Conservation (phyloP, 2,113 vertebrate genomes). For the Cryptoleucopteryx plumbea region DNA sequence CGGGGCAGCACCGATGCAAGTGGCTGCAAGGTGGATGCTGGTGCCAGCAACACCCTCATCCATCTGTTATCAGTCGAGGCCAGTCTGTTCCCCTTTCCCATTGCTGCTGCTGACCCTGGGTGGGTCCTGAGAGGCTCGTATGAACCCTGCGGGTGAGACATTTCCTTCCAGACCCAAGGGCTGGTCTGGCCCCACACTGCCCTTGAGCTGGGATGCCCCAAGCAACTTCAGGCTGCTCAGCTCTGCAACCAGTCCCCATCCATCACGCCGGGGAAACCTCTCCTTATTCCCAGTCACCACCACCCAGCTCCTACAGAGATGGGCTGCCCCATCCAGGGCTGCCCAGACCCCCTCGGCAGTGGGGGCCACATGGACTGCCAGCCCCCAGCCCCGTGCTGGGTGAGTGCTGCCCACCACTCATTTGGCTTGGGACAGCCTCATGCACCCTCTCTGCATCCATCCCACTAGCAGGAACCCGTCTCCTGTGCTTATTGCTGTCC, state of each 20-base stretch:
- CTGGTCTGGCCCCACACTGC: rapidly evolving
- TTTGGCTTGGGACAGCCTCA: rapidly evolving
- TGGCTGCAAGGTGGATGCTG: rapidly evolving
- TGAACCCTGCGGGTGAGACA: not conserved
- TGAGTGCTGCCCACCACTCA: not conserved
- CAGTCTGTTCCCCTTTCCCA: not conserved
- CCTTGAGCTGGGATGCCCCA: not conserved
- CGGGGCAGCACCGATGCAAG: rapidly evolving
- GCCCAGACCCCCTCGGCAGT: not conserved
- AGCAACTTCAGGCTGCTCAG: not conserved
- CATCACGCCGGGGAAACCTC: not conserved
- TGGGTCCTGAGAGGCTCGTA: rapidly evolving
- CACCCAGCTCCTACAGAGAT: not conserved
- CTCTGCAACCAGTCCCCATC: not conserved
- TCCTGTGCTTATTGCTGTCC: not conserved
- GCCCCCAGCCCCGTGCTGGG: rapidly evolving
- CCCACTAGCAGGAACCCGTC: rapidly evolving
- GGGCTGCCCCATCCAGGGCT: rapidly evolving
- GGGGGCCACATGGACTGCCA: rapidly evolving
- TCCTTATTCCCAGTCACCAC: not conserved
- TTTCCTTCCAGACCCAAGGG: not conserved
- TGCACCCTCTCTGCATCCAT: not conserved
- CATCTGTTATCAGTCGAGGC: not conserved
- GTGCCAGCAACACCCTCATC: not conserved
- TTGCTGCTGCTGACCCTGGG: not conserved